These are phyloP conservation scores for Pseudococcus viburni DNA, from an alignment of 2,888 invertebrate genomes.

Conservation along the genomic window DNA sequence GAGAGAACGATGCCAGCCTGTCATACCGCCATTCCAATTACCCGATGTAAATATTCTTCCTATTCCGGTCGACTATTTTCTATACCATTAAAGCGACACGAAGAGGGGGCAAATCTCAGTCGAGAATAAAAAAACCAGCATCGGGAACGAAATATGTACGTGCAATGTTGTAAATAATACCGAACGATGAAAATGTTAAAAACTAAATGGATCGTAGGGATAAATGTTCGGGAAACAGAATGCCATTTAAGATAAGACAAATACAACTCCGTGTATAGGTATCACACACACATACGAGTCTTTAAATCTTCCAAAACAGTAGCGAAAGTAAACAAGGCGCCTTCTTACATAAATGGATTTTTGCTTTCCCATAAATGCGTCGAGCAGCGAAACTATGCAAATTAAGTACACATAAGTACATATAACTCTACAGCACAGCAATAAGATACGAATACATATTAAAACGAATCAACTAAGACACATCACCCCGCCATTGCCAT, in stretches of 20 bases:
- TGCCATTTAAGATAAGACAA: constrained; percentile 61
- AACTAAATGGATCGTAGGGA: constrained; percentile 63
- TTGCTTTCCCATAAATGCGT: constrained; percentile 3
- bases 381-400: constrained; percentile 21
- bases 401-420: neutral
- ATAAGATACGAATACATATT: neutral
- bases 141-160: neutral
- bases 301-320: neutral
- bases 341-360: constrained; percentile 64
- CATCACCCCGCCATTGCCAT: neutral
- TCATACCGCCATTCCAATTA: neutral
- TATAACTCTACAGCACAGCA: neutral
- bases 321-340: constrained; percentile 63
- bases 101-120: no score
- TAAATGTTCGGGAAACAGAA: constrained; percentile 64
- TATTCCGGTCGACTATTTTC: constrained; percentile 17
- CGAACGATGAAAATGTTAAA: constrained; percentile 58
- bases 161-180: constrained; percentile 48
- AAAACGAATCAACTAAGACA: constrained; percentile 2
- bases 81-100: neutral
- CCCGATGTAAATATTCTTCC: neutral
- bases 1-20: neutral
- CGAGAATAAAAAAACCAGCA: neutral
- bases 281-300: neutral
- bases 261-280: constrained; percentile 6